Conservation (phyloP, 2,113 vertebrate species). For the Struthio camelus region DNA sequence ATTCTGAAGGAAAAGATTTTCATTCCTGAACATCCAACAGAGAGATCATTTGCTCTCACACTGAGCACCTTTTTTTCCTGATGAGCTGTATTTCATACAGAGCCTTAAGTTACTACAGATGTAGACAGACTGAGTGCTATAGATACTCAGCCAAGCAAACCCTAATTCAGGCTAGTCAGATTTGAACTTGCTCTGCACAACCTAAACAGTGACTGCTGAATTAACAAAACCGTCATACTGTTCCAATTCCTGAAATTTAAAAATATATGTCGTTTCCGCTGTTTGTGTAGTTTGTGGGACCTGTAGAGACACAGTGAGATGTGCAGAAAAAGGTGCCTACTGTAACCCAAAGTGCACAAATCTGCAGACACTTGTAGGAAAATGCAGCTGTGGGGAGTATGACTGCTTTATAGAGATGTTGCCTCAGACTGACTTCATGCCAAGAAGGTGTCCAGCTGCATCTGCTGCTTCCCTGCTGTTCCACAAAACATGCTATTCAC, state of each 20-base stretch:
- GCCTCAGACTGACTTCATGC: background rate
- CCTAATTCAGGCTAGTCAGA: background rate
- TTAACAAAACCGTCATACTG: fast-evolving
- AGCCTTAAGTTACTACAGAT: background rate
- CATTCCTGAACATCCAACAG: constrained; percentile 4
- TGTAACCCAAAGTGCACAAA: background rate
- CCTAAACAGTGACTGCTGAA: background rate
- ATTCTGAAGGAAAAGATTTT: background rate
- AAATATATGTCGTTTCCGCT: background rate
- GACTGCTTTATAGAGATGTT: background rate
- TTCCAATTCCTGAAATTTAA: background rate
- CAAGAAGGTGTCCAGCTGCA: background rate
- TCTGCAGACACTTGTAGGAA: background rate
- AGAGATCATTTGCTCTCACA: constrained; percentile 9
- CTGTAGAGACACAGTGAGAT: background rate
- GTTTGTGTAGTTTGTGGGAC: background rate
- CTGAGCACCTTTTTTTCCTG: background rate
- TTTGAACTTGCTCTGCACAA: background rate
- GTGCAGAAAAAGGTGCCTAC: background rate
- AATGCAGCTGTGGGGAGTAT: background rate
- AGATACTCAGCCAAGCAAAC: background rate
- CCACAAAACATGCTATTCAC: background rate
- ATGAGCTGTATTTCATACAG: background rate
- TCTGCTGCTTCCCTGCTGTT: background rate
- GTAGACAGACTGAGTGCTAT: too few relatives aligned